Evolutionary conservation across 2,797 vertebrate species (phyloP).

Genomic region (Halcyon chelicuti): DNA sequence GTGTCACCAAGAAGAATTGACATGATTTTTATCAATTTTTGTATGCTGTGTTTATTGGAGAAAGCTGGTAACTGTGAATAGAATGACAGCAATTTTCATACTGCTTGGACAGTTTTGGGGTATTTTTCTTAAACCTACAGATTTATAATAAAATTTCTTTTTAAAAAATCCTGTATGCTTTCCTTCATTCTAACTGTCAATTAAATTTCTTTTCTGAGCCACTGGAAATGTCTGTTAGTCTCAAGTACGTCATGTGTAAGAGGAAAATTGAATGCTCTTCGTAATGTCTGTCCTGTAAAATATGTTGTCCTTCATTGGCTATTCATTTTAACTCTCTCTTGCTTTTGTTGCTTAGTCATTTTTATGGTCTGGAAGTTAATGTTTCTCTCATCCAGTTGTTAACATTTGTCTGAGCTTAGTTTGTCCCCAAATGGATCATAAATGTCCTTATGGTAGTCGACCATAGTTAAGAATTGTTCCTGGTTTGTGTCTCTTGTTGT

Average conservation of each 20-base stretch:
- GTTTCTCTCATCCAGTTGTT: background rate
- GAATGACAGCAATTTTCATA: conserved; percentile 51
- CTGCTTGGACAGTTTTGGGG: conserved; percentile 28
- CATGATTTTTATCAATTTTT: conserved; percentile 36
- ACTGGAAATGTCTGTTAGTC: background rate
- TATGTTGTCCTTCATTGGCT: background rate
- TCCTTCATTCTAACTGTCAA: background rate
- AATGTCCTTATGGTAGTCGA: background rate
- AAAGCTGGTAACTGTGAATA: conserved; percentile 35
- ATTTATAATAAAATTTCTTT: conserved; percentile 67
- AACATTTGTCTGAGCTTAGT: background rate
- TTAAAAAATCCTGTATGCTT: background rate
- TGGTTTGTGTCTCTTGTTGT: background rate
- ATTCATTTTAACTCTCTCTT: background rate
- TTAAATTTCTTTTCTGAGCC: background rate
- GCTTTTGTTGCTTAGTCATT: background rate
- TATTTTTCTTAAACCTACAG: conserved; percentile 67
- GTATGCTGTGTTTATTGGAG: conserved; percentile 23
- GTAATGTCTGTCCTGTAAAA: background rate
- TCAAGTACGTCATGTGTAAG: background rate
- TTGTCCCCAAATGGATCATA: background rate
- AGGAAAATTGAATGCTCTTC: background rate
- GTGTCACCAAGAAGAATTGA: background rate
- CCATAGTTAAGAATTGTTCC: background rate
- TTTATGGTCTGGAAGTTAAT: background rate